Conservation (phyloP, 1,140 invertebrate species). For the Drosophila orosa region DNA sequence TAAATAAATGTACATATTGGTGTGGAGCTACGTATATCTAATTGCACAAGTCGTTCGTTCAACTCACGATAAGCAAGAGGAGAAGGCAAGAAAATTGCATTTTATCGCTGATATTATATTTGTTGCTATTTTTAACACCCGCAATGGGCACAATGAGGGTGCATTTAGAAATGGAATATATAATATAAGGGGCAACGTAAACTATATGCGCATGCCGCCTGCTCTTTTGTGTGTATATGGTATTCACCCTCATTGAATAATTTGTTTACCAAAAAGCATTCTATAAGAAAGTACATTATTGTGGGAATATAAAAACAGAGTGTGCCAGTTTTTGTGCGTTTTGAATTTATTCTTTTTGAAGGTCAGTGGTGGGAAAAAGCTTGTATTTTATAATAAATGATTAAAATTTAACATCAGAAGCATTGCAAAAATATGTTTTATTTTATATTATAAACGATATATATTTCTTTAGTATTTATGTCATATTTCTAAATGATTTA, state of each 20-base stretch:
- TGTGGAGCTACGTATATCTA: constrained; percentile 13
- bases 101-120: constrained; percentile 38
- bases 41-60: constrained; percentile 47
- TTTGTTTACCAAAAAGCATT: constrained; percentile 26
- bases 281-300: constrained; percentile 11
- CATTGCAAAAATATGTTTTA: no score
- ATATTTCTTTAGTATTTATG: background rate
- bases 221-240: constrained; percentile 9
- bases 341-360: background rate
- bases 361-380: no score
- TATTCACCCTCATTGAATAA: constrained; percentile 24
- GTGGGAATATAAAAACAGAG: constrained; percentile 18
- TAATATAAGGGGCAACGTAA: constrained; percentile 11
- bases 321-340: background rate
- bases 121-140: constrained; percentile 29
- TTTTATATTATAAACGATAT: no score
- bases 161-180: constrained; percentile 43
- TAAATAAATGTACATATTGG: constrained; percentile 20
- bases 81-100: constrained; percentile 35
- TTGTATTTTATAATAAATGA: no score
- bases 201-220: constrained; percentile 7
- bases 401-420: no score
- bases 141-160: constrained; percentile 32
- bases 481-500: background rate
- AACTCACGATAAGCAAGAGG: constrained; percentile 36